These are phyloP conservation scores for Cnemophilus loriae DNA, from an alignment of 2,113 vertebrate genomes.

Conservation along the genomic window DNA sequence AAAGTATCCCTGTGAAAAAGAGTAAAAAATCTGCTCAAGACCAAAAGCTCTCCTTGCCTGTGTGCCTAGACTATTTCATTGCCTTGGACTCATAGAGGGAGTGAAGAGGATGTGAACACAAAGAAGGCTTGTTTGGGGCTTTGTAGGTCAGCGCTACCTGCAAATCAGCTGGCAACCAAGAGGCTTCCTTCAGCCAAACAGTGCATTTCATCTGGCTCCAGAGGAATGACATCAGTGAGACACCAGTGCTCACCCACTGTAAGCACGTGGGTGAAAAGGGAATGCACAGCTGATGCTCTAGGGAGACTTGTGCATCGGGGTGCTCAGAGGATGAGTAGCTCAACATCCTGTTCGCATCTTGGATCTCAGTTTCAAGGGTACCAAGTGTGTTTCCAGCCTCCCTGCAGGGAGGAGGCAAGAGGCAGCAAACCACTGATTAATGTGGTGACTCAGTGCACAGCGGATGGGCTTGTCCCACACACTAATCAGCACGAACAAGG, in stretches of 20 bases:
- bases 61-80: background rate
- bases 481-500: background rate
- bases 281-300: background rate
- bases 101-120: background rate
- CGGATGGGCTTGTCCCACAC: background rate
- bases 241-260: background rate
- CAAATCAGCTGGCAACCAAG: background rate
- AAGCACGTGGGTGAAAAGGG: background rate
- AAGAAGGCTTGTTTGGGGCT: background rate
- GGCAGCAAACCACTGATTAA: background rate
- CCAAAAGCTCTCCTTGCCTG: background rate
- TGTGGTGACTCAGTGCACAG: background rate
- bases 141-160: background rate
- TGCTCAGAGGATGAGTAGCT: background rate
- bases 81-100: background rate
- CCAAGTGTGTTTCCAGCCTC: background rate
- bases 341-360: background rate
- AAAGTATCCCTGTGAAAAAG: background rate
- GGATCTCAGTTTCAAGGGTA: background rate
- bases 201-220: background rate
- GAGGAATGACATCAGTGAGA: background rate
- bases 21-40: background rate
- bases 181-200: background rate
- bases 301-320: background rate
- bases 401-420: background rate